Conservation (phyloP, 2,113 vertebrate species). For the Percina caprodes region DNA sequence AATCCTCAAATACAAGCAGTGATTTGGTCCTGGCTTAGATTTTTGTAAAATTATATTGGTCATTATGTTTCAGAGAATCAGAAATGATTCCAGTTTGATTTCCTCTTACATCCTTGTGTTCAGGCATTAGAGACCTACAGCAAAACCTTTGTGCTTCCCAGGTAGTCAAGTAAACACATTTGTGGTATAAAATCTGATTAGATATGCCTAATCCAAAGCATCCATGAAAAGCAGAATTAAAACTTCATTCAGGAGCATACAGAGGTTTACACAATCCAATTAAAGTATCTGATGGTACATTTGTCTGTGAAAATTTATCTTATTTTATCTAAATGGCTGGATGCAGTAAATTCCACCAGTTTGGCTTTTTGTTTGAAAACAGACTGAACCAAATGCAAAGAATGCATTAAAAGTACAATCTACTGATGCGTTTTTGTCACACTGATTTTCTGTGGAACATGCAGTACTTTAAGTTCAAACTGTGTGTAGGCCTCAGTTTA, state of each 20-base stretch:
- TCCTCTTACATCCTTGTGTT: not conserved
- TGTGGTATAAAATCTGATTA: constrained; percentile 7
- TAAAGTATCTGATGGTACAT: not conserved
- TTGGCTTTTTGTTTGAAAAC: not conserved
- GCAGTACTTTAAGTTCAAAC: constrained; percentile 5
- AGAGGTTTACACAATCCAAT: not conserved
- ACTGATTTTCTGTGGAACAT: constrained; percentile 15
- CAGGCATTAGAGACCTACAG: not conserved
- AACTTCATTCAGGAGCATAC: not conserved
- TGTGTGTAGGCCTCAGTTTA: constrained; percentile 11
- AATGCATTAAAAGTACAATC: constrained; percentile 39
- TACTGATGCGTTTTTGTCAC: constrained; percentile 25
- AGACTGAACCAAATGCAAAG: constrained; percentile 48
- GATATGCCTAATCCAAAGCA: not conserved
- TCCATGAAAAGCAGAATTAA: constrained; percentile 7
- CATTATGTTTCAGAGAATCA: too few species aligned
- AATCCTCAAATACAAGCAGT: not conserved
- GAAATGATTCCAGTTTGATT: not conserved
- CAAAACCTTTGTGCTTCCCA: not conserved
- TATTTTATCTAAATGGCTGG: not conserved
- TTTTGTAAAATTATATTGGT: not conserved
- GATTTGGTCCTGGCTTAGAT: not conserved
- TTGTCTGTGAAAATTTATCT: constrained; percentile 16
- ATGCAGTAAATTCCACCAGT: constrained; percentile 11
- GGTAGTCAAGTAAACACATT: not conserved